phyloP scores from a whole-genome alignment of 2,888 invertebrate genomes.

The Teleiodes luculella region DNA sequence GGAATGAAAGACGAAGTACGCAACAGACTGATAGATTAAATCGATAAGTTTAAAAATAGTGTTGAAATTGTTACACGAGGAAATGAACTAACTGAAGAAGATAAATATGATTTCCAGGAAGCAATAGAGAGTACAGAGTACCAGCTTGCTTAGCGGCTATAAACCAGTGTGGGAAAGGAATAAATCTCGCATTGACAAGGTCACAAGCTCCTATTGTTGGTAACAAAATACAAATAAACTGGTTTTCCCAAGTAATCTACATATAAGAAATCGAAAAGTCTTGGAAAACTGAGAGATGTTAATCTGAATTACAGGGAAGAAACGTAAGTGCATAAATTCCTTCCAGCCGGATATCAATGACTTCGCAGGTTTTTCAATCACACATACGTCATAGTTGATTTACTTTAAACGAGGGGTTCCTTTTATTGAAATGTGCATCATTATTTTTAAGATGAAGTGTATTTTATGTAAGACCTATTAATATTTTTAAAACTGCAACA shows the following conservation, averaged over 20 bases:
- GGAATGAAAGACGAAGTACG: background rate
- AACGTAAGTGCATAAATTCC: background rate
- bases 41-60: background rate
- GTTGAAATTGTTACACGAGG: slow-evolving; percentile 29
- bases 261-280: slow-evolving; percentile 5
- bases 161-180: slow-evolving; percentile 54
- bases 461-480: background rate
- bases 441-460: background rate
- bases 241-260: slow-evolving; percentile 37
- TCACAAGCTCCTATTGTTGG: slow-evolving; percentile 42
- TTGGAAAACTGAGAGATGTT: background rate
- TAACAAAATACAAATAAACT: slow-evolving; percentile 32
- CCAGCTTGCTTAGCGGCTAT: slow-evolving; percentile 26
- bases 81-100: slow-evolving; percentile 38
- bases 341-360: background rate
- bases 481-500: too few species aligned
- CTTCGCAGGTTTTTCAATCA: background rate
- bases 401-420: background rate
- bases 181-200: slow-evolving; percentile 63
- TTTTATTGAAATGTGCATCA: background rate
- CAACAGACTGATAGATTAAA: background rate
- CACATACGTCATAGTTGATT: background rate
- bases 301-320: background rate
- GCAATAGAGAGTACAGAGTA: slow-evolving; percentile 42
- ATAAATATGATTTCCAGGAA: slow-evolving; percentile 44